Conservation (phyloP, 2,113 vertebrate species). For the Ivindomyrus marchei region DNA sequence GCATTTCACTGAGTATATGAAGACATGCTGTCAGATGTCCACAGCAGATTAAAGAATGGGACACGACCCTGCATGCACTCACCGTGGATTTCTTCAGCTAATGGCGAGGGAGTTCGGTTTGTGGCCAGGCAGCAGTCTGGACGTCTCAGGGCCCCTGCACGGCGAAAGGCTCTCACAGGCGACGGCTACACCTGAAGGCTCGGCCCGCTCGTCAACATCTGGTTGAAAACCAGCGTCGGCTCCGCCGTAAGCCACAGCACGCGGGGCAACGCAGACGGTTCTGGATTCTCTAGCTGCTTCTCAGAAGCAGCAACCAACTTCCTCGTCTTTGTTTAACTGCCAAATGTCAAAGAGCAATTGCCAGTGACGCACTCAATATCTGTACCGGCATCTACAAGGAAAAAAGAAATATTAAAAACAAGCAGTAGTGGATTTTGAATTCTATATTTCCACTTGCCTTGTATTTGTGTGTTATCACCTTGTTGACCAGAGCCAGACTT, state of each 20-base stretch:
- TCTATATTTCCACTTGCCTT: not conserved
- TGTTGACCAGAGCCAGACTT: not conserved
- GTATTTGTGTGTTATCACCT: not conserved
- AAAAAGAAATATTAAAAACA: not conserved
- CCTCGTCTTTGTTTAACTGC: constrained; percentile 26
- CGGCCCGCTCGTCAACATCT: not conserved
- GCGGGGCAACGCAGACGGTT: constrained; percentile 24
- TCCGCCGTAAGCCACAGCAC: not conserved
- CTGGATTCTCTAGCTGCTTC: constrained; percentile 24
- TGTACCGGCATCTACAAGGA: not conserved
- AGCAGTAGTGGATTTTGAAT: not conserved
- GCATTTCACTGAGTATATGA: not conserved
- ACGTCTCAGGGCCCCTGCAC: not conserved
- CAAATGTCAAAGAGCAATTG: not conserved
- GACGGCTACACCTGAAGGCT: not conserved
- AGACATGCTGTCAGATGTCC: not conserved
- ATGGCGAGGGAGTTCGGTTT: not conserved
- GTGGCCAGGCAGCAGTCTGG: not conserved
- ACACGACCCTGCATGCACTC: not conserved
- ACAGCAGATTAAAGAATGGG: not conserved
- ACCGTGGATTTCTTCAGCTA: not conserved
- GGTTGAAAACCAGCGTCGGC: not conserved
- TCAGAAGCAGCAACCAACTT: constrained; percentile 35
- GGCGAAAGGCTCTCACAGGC: not conserved
- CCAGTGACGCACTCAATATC: not conserved